phyloP scores from a whole-genome alignment of 2,797 vertebrate species.

The Enteromius viviparus region DNA sequence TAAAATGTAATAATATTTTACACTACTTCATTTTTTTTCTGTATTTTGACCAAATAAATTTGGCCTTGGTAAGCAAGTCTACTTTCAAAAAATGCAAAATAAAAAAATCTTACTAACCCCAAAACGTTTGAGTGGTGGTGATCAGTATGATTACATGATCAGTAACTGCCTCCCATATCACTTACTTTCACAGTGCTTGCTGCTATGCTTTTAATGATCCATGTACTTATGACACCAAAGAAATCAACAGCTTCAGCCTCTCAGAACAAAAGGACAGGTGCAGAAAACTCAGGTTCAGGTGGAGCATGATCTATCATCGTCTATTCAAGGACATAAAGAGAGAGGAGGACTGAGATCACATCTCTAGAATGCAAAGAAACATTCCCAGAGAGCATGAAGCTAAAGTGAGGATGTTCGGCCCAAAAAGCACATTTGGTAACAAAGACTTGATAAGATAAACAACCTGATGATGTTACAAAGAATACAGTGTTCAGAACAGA shows the following conservation, averaged over 20 bases:
- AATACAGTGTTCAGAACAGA: slow-evolving; percentile 5
- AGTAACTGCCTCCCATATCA: background rate
- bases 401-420: background rate
- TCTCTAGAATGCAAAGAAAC: background rate
- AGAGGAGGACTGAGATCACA: background rate
- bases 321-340: background rate
- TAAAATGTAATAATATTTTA: background rate
- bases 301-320: background rate
- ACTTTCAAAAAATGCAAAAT: background rate
- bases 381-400: background rate
- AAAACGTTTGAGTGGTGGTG: background rate
- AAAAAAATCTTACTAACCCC: background rate
- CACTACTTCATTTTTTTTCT: background rate
- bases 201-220: background rate
- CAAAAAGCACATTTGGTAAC: background rate
- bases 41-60: background rate
- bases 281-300: background rate
- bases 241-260: background rate
- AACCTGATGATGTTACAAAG: background rate
- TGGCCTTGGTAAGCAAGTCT: background rate
- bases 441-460: slow-evolving; percentile 1
- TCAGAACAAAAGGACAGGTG: slow-evolving; percentile 1
- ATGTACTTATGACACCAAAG: background rate
- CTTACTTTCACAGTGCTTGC: background rate
- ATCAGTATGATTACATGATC: background rate